phyloP scores from a whole-genome alignment of 2,113 vertebrate genomes.

The Rallus limicola region DNA sequence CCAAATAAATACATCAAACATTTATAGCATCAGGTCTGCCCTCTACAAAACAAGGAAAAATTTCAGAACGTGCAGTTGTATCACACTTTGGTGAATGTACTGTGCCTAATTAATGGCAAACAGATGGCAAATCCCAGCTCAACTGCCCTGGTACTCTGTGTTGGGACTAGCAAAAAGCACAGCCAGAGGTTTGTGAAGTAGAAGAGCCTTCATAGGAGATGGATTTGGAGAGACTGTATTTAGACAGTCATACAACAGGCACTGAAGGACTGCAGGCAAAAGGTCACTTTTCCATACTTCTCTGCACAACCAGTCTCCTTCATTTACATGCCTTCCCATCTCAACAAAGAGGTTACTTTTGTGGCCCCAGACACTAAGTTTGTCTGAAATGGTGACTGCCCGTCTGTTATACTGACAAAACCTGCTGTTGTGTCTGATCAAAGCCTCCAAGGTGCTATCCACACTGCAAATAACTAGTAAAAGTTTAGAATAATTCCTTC shows the following conservation, averaged over 20 bases:
- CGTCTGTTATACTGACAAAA: neutral
- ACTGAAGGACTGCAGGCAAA: neutral
- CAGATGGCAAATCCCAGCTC: neutral
- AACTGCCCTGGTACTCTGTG: neutral
- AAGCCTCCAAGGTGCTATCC: neutral
- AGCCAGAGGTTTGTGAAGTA: neutral
- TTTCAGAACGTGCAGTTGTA: neutral
- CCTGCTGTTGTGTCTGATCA: neutral
- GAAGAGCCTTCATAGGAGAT: neutral
- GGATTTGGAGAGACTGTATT: neutral
- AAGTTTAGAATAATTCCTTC: neutral
- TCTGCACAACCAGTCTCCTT: no score
- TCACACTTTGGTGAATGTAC: rapidly evolving
- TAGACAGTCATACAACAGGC: neutral
- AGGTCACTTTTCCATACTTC: neutral
- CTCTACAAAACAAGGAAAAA: neutral
- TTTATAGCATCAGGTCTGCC: neutral
- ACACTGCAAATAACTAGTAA: neutral
- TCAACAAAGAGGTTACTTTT: neutral
- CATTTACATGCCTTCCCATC: neutral
- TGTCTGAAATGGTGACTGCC: neutral
- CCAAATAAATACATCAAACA: neutral
- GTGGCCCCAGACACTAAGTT: neutral
- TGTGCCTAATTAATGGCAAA: neutral
- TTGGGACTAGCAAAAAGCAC: neutral